These are phyloP conservation scores for Temnopleurus reevesii DNA, from an alignment of 53 echinoderm and acorn worm genomes.

Conservation along the genomic window DNA sequence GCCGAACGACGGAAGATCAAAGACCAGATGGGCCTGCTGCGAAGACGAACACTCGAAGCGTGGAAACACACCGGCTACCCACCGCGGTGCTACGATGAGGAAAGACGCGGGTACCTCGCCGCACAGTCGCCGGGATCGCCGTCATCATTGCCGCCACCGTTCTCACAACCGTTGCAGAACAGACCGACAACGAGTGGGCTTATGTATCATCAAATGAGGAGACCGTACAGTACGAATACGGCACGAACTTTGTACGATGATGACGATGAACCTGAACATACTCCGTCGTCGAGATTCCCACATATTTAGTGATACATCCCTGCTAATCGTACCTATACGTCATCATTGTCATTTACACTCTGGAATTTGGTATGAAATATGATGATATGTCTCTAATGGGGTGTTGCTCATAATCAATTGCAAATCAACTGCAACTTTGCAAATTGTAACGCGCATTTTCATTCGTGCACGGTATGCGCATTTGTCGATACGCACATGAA, in stretches of 20 bases:
- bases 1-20: slow-evolving; percentile 43
- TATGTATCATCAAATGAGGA: not conserved
- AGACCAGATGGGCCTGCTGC: slow-evolving; percentile 40
- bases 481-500: too few relatives aligned
- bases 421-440: too few relatives aligned
- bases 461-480: too few relatives aligned
- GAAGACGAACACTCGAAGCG: slow-evolving; percentile 1
- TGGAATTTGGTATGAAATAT: too few relatives aligned
- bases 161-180: not conserved
- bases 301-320: not conserved
- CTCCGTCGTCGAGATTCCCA: slow-evolving; percentile 1
- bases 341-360: too few relatives aligned
- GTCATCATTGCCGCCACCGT: slow-evolving; percentile 2
- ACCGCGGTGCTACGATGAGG: not conserved
- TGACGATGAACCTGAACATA: not conserved
- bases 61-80: slow-evolving; percentile 18
- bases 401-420: too few relatives aligned
- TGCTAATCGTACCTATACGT: too few relatives aligned
- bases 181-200: slow-evolving; percentile 31
- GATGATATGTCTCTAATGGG: too few relatives aligned
- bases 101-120: not conserved
- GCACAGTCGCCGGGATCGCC: not conserved
- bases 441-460: too few relatives aligned
- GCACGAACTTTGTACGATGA: slow-evolving; percentile 15
- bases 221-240: slow-evolving; percentile 30